Evolutionary conservation across 2,113 vertebrate species (phyloP), one percentile per base, ranked within the genome.

Genomic region (Brevimyrus niger): DNA sequence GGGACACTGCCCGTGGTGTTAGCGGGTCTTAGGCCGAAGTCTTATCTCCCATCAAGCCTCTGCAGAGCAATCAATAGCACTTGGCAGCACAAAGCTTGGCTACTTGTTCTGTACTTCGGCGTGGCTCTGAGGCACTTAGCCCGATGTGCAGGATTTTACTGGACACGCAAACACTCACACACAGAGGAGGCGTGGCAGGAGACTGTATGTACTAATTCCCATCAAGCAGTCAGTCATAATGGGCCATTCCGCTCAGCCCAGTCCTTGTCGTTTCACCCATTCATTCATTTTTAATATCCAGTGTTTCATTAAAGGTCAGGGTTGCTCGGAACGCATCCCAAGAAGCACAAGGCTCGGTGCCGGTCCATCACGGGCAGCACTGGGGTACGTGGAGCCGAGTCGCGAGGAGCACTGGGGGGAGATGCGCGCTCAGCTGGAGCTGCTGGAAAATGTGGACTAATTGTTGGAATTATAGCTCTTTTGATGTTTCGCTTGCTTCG

Each of bases 41-140:
- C 87, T 92, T 48, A 89, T 89, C 84, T 23, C 50, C 73, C 58
- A 87, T 89, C 84, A 73, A 82, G 83, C 65, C 69, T 44, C 90
- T 90, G 90, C 90, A 89, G 84, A 90, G 73, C 88, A 85, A 91
- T 92, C 90, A 87, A 90, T 91, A 87, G 27, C 44, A 88, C 51
- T 83, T n/a, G 76, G 89, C 88, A 69, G 88, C 42, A 35, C 50
- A 82, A 88, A 88, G 51, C 21, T 47, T 84, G 31, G 47, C 88
- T 44, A 50, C 88, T 58, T 42, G 19, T 55, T n/a, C 9, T 47
- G 61, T n/a, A 31, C 51, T 83, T 89, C 50, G 27, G 23, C n/a
- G 15, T 35, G 9, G 27, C 31, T 76, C 73, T 19, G 42, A 61
- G 31, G 48, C 31, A 38, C 80, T 82, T 83, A 53, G 11, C 35